These are phyloP conservation scores for Champsocephalus esox DNA, from an alignment of 2,797 vertebrate genomes.

Conservation along the genomic window DNA sequence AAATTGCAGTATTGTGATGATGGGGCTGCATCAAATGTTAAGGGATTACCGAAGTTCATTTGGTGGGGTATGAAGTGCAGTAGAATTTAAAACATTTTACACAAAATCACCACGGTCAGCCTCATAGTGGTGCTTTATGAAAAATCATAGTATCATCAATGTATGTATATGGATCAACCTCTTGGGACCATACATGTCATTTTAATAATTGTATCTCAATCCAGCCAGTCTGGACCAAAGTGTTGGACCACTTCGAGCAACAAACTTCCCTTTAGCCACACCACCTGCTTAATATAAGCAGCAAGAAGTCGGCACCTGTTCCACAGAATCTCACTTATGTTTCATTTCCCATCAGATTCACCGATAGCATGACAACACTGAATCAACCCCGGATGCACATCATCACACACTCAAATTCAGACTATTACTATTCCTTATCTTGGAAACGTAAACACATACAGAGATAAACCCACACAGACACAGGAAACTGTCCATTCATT, in stretches of 20 bases:
- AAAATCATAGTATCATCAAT: not conserved
- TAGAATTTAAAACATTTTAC: not conserved
- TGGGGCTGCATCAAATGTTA: not conserved
- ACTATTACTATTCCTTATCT: slow-evolving; percentile 1
- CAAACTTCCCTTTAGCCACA: too few species aligned
- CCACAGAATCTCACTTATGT: too few species aligned
- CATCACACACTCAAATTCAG: not conserved
- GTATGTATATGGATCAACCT: not conserved
- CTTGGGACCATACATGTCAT: not conserved
- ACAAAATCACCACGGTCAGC: not conserved
- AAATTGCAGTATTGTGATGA: too few species aligned
- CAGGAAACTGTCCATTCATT: too few species aligned
- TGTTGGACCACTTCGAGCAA: not conserved
- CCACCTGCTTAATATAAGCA: not conserved
- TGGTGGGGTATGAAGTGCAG: not conserved
- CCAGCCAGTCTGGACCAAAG: not conserved
- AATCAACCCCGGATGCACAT: slow-evolving; percentile 29
- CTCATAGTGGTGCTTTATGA: not conserved
- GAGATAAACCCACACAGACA: too few species aligned
- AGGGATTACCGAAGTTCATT: not conserved
- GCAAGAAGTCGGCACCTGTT: not conserved
- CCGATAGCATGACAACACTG: not conserved
- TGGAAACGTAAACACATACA: slow-evolving; percentile 21
- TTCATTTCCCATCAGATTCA: not conserved
- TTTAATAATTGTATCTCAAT: too few species aligned